Base-by-base conservation (phyloP, 2,888 invertebrate species). In the Aphodius granarius region DNA sequence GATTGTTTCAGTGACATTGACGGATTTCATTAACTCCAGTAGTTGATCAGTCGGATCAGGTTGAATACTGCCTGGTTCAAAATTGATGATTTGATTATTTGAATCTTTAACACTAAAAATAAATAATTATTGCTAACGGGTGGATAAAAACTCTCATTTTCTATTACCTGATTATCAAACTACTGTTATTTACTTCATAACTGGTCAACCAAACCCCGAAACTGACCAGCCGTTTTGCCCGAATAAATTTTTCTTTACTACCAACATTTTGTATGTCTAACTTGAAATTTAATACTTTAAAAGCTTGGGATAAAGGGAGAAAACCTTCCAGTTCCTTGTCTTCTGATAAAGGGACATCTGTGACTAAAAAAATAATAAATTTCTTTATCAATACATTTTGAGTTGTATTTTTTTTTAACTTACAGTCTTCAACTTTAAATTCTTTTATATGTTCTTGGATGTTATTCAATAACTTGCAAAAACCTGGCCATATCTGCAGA, bases 271-370 rank as follows among this genome's bases (percentile, higher is more conserved):
- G 86, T 17, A 86, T 78, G 5, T 87, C 86, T 75, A 85, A 85
- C 75, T 88, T 87, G 78, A 89, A 90, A 84, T 89, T 89, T 6
- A 93, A 89, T 2, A 88, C 86, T 72, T 89, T 88, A 80, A 92
- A 89, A 71, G 89, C 89, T 71, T 88, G 88, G 81, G 91, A 91
- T 64, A 95, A 87, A 0, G 94, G 95, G 78, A 94, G 86, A 87
- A 95, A 96, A 18, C 95, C 95, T 83, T 94, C 92, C 73, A 96
- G 86, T 85, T 94, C 94, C 82, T 91, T 91, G 86, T 96, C 95
- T 86, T 95, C 95, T 0, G 93, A 92, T 73, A 96, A 87, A 3
- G 95, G 94, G 66, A 91, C 89, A 78, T 90, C 89, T 63, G 87
- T 87, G 85, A 91, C 93, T 93, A 83, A 73, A 65, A 23, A 9